Base-by-base conservation (phyloP, 2,888 invertebrate species). In the Tupiocoris notatus region DNA sequence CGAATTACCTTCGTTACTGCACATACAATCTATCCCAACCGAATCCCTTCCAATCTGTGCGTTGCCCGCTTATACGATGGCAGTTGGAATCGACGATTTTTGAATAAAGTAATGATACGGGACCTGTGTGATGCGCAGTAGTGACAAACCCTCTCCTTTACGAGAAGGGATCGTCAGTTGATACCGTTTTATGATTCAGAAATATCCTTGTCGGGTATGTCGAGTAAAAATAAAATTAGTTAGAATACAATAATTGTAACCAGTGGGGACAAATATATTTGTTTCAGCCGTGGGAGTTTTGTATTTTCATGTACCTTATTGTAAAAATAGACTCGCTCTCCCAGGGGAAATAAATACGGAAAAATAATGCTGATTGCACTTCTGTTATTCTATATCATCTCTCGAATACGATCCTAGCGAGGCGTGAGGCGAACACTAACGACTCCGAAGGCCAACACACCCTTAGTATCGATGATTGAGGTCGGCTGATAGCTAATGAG, bases 1-100 rank as follows among this genome's bases (percentile, higher is more conserved):
- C 59, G 67, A 67, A 67, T 67, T 67, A 67, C 67, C 67, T 67
- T 67, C 67, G 67, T 67, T 67, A 67, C 67, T 67, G 57, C 57
- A 57, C 67, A 57, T 56, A 57, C 67, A 67, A 67, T 67, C 22
- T 56, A 67, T 59, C 59, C 59, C 59, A 6, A 18, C 59, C 6
- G 39, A 12, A 39, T 39, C 39, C 39, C 39, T 39, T 7, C 39
- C 39, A 39, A 39, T 39, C 39, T 39, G 39, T 39, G 39, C 39
- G 6, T 39, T 39, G 39, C 3, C 39, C 39, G 39, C 12, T 39
- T 39, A 39, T 39, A 39, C 39, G 3, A 12, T 7, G 39, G 6
- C 39, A 7, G 39, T 39, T 39, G 39, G 39, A 39, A 12, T 39
- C 12, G 39, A 39, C 39, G 39, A 12, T 39, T 39, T 39, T 39